Percentiles rank a stretch among this genome's conserved stretches.
Evolutionary conservation across 1,140 invertebrate genomes (phyloP).

Genomic region (Penaeus japonicus): DNA sequence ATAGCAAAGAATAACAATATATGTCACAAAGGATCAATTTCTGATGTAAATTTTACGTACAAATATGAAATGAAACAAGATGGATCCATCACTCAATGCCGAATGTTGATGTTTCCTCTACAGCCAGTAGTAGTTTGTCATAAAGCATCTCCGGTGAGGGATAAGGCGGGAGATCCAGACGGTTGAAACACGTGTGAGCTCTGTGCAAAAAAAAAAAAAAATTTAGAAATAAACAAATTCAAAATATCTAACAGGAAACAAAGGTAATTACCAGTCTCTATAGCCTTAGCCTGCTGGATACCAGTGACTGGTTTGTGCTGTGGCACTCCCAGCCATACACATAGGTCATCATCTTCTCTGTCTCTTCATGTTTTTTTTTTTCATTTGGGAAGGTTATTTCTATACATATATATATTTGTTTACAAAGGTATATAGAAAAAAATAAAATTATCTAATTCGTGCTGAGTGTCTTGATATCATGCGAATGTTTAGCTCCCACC

Average conservation of each 20-base stretch:
- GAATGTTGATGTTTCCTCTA: conserved; percentile 97
- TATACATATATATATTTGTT: no score
- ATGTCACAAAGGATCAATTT: background rate
- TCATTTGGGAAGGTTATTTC: no score
- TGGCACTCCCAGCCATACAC: no score
- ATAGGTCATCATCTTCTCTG: no score
- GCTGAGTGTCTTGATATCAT: no score
- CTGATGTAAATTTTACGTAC: background rate
- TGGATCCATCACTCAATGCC: conserved; percentile 81
- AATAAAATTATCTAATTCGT: no score
- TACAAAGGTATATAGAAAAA: no score
- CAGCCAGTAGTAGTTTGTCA: conserved; percentile 92
- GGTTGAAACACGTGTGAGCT: conserved; percentile 97
- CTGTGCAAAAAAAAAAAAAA: conserved; percentile 66
- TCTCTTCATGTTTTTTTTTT: no score
- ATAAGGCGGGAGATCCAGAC: conserved; percentile 94
- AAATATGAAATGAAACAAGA: background rate
- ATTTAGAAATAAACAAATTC: background rate
- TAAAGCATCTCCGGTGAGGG: conserved; percentile 90
- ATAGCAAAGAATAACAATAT: background rate
- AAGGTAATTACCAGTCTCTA: no score
- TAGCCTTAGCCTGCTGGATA: no score
- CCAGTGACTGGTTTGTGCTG: no score
- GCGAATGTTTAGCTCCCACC: no score
- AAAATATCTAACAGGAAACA: background rate